Base-by-base conservation (phyloP, 1,140 invertebrate species). In the Micrasema longulum region DNA sequence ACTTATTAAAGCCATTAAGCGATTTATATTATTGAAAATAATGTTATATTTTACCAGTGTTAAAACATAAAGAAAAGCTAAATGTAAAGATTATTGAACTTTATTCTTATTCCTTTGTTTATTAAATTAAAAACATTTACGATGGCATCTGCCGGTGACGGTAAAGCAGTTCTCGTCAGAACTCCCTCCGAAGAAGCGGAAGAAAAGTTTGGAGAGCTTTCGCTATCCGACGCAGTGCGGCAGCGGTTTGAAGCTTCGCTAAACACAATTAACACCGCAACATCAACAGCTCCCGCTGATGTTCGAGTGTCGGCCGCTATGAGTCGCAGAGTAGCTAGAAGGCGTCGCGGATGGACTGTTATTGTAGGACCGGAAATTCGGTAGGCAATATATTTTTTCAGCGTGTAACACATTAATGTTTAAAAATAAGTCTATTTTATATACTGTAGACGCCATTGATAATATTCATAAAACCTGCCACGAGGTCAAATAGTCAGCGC, bases 271-370 rank as follows among this genome's bases (percentile, higher is more conserved):
- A 85, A 87, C 68, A 82, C 80, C 52, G 73, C 84, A 7, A n/a
- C n/a, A n/a, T n/a, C n/a, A n/a, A n/a, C n/a, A n/a, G n/a, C n/a
- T n/a, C n/a, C n/a, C n/a, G 82, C 79, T 65, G 77, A 82, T 2
- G 82, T 83, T 41, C 85, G 87, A 64, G 76, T 77, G 73, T n/a
- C 57, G 10, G 31, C 73, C 66, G 62, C 70, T 53, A 14, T 65
- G 52, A 72, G 62, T 43, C 66, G 71, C 45, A 83, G 87, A 70
- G 84, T 86, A 16, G 81, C 79, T 71, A 80, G 87, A 71, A 83
- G 88, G n/a, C 81, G 85, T 36, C 81, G 88, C 38, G 88, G 88
- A 1, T 90, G 89, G 89, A 90, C 89, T 9, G 89, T 90, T 5
- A 87, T 89, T 9, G 82, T 89, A 55, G 89, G 89, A 41, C 86